Conservation (phyloP, 2,797 vertebrate genomes). For the Leuciscus waleckii region DNA sequence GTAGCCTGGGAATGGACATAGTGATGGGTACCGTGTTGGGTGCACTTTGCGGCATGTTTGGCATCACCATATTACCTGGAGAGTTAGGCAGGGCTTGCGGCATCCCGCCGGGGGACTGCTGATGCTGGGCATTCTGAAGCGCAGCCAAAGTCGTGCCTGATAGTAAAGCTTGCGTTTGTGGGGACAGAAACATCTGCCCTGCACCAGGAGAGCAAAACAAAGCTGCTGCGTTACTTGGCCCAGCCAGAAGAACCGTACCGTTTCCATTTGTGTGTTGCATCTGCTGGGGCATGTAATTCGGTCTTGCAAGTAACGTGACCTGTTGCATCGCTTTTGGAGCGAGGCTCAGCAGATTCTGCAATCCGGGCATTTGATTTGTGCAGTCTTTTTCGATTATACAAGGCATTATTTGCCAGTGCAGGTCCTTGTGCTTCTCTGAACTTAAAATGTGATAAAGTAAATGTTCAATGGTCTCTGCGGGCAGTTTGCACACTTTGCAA, state of each 20-base stretch:
- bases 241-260: slow-evolving; percentile 61
- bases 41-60: slow-evolving; percentile 46
- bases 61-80: slow-evolving; percentile 61
- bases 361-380: slow-evolving; percentile 52
- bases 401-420: slow-evolving; percentile 83
- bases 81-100: slow-evolving; percentile 53
- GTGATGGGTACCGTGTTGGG: slow-evolving; percentile 64
- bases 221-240: slow-evolving; percentile 57
- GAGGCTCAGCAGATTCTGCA: slow-evolving; percentile 67
- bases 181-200: slow-evolving; percentile 60
- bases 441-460: slow-evolving; percentile 88
- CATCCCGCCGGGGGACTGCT: slow-evolving; percentile 37
- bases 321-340: slow-evolving; percentile 72
- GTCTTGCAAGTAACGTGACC: slow-evolving; percentile 49
- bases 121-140: slow-evolving; percentile 54
- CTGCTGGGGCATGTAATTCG: slow-evolving; percentile 15
- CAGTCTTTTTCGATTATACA: slow-evolving; percentile 77
- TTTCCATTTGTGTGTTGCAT: slow-evolving; percentile 51
- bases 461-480: slow-evolving; percentile 82
- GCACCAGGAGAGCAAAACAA: slow-evolving; percentile 63
- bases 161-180: slow-evolving; percentile 59
- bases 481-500: slow-evolving; percentile 84
- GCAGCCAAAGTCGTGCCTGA: slow-evolving; percentile 50
- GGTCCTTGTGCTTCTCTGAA: slow-evolving; percentile 83
- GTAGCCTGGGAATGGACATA: slow-evolving; percentile 54